These are phyloP conservation scores for Brachycybe producta DNA, from an alignment of 2,888 invertebrate genomes.

Conservation along the genomic window DNA sequence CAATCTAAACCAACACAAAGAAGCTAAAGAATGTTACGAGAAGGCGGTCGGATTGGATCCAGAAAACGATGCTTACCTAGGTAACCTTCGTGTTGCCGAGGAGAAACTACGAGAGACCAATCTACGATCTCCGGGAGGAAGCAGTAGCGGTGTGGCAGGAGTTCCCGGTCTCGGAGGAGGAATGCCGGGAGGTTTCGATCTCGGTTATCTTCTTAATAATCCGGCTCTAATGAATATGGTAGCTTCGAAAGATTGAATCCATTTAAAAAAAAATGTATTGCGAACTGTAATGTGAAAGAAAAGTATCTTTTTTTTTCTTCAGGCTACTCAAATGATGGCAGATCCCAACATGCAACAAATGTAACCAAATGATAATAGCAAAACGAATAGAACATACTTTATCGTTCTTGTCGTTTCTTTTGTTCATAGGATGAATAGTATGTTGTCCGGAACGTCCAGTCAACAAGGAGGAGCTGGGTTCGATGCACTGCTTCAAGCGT, in stretches of 20 bases:
- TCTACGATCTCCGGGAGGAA: slow-evolving; percentile 13
- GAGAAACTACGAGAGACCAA: slow-evolving; percentile 41
- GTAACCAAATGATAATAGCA: slow-evolving; percentile 29
- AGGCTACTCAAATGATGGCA: slow-evolving; percentile 65
- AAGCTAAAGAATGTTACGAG: slow-evolving; percentile 73
- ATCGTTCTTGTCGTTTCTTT: slow-evolving; percentile 14
- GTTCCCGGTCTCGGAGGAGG: slow-evolving; percentile 7
- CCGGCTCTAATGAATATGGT: slow-evolving; percentile 67
- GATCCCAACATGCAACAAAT: slow-evolving; percentile 71
- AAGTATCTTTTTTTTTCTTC: too few relatives aligned
- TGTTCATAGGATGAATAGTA: slow-evolving; percentile 43
- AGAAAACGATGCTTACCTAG: slow-evolving; percentile 74
- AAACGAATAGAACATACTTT: background rate
- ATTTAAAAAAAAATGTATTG: background rate
- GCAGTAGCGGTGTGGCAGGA: background rate
- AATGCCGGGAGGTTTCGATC: slow-evolving; percentile 33
- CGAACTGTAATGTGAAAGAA: background rate
- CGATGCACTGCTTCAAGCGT: slow-evolving; percentile 42
- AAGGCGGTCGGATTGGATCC: slow-evolving; percentile 85
- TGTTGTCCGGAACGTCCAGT: slow-evolving; percentile 38
- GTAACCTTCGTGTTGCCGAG: slow-evolving; percentile 71
- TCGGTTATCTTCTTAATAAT: slow-evolving; percentile 58
- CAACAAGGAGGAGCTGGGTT: slow-evolving; percentile 27
- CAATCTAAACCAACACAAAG: slow-evolving; percentile 63
- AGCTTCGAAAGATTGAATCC: slow-evolving; percentile 10